Percentiles rank a stretch among this genome's conserved stretches.
phyloP scores from a whole-genome alignment of 2,797 vertebrate species.

The Hypotaenidia okinawae region DNA sequence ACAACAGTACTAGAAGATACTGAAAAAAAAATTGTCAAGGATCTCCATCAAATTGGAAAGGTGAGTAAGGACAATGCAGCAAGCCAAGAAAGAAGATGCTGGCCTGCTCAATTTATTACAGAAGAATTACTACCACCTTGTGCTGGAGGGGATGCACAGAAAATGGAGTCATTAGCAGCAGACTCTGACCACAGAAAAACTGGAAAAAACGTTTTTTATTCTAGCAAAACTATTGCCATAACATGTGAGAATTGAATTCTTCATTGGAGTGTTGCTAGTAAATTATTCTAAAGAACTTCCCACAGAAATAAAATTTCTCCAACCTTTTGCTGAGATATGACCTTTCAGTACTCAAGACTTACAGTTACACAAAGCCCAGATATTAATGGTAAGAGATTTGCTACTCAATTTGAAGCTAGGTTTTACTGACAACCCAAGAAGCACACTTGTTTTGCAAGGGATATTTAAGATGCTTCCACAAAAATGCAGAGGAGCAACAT shows the following conservation, averaged over 20 bases:
- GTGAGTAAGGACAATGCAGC: slow-evolving; percentile 12
- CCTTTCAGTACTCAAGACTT: neutral
- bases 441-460: neutral
- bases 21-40: slow-evolving; percentile 70
- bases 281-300: neutral
- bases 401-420: neutral
- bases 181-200: slow-evolving; percentile 7
- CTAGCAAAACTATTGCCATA: neutral
- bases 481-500: neutral
- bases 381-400: neutral
- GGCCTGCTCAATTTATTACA: neutral
- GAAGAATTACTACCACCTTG: neutral
- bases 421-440: neutral
- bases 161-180: neutral
- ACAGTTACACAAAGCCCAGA: neutral
- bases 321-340: neutral
- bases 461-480: neutral
- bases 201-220: neutral
- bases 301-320: neutral
- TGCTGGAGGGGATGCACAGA: neutral
- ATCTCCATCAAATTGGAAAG: slow-evolving; percentile 61
- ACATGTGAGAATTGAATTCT: neutral
- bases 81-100: neutral
- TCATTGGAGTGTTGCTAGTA: neutral
- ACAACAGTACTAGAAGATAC: slow-evolving; percentile 69